phyloP scores from a whole-genome alignment of 2,113 vertebrate species.

The Phyllostomus discolor region DNA sequence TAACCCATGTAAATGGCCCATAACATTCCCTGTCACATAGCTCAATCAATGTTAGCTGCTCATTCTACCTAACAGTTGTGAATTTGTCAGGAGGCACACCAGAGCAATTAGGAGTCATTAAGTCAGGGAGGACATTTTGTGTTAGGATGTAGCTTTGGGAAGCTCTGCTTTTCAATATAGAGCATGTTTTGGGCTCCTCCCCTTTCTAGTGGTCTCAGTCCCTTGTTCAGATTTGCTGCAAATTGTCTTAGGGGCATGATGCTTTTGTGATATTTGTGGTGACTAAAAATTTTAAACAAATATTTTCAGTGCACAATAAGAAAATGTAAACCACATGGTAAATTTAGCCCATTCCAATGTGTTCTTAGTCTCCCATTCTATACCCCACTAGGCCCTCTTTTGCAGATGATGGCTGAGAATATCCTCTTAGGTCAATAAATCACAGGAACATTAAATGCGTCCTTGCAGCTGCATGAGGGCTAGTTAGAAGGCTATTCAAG shows the following conservation, averaged over 20 bases:
- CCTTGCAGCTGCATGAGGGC: constrained; percentile 79
- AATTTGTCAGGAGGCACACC: neutral
- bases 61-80: neutral
- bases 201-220: constrained; percentile 57
- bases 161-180: neutral
- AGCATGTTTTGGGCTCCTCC: constrained; percentile 3
- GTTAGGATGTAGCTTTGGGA: neutral
- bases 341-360: constrained; percentile 71
- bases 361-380: constrained; percentile 76
- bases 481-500: constrained; percentile 83
- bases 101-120: neutral
- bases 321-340: constrained; percentile 73
- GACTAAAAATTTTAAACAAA: constrained; percentile 61
- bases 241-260: constrained; percentile 31
- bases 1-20: neutral
- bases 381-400: constrained; percentile 68
- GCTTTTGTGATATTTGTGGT: constrained; percentile 70
- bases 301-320: constrained; percentile 64
- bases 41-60: neutral
- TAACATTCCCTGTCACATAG: neutral
- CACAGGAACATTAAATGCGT: constrained; percentile 74
- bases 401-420: constrained; percentile 74
- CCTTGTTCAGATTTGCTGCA: constrained; percentile 60
- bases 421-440: constrained; percentile 76
- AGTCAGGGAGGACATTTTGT: constrained; percentile 12